A percentile compares a stretch with the other conserved stretches of the same genome.
Evolutionary conservation across 2,888 invertebrate genomes (phyloP).

Genomic region (Mythimna lalbum): DNA sequence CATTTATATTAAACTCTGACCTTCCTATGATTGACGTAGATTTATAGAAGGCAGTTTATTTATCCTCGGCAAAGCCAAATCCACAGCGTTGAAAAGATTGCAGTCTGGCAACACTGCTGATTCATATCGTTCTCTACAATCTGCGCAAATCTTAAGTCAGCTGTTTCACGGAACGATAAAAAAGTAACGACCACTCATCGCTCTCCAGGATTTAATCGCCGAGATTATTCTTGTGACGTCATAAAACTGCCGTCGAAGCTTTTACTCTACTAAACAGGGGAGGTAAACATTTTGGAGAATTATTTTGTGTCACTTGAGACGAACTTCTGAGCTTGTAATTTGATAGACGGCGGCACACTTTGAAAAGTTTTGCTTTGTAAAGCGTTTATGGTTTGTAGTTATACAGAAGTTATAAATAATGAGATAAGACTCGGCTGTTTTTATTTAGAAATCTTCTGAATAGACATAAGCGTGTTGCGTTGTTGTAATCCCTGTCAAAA

Average conservation of each 20-base stretch:
- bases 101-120: slow-evolving; percentile 39
- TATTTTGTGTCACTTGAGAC: slow-evolving; percentile 33
- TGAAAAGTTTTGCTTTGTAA: slow-evolving; percentile 20
- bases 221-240: slow-evolving; percentile 53
- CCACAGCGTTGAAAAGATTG: slow-evolving; percentile 31
- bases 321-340: slow-evolving; percentile 16
- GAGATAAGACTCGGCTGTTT: not conserved
- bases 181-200: slow-evolving; percentile 60
- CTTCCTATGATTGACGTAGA: slow-evolving; percentile 39
- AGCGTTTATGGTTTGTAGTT: slow-evolving; percentile 5
- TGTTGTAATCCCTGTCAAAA: not conserved
- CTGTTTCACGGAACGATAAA: slow-evolving; percentile 59
- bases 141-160: slow-evolving; percentile 52
- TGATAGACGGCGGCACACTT: slow-evolving; percentile 18
- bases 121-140: slow-evolving; percentile 41
- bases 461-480: not conserved
- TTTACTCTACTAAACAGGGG: slow-evolving; percentile 36
- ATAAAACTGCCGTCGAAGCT: slow-evolving; percentile 48
- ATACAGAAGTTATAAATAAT: slow-evolving; percentile 7
- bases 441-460: not conserved
- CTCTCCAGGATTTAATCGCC: slow-evolving; percentile 48
- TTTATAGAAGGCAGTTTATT: slow-evolving; percentile 24
- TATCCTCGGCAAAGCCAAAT: slow-evolving; percentile 17
- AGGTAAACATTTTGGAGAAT: slow-evolving; percentile 36
- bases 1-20: slow-evolving; percentile 30